Evolutionary conservation across 2,888 invertebrate genomes (phyloP).

Genomic region (Penaeus monodon): DNA sequence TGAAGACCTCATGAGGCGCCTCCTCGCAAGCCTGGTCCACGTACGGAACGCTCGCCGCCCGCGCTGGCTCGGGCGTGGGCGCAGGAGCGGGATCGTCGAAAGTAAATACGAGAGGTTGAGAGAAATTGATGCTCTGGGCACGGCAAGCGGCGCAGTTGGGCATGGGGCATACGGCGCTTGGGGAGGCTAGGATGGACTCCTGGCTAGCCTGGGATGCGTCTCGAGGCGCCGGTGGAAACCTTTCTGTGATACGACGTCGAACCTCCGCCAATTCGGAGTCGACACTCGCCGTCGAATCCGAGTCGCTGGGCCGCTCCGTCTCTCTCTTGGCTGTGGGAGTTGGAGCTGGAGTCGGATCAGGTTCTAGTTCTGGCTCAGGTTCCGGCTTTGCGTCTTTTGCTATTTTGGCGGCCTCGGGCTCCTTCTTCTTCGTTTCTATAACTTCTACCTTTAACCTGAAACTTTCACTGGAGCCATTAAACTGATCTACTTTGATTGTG

Average conservation of each 20-base stretch:
- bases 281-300: constrained; percentile 49
- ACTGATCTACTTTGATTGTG: too few relatives aligned
- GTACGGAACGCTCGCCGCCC: constrained; percentile 46
- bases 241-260: constrained; percentile 46
- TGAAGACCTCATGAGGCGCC: constrained; percentile 20
- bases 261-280: constrained; percentile 53
- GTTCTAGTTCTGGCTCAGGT: neutral
- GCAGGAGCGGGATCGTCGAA: constrained; percentile 33
- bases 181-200: constrained; percentile 51
- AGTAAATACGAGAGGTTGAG: constrained; percentile 48
- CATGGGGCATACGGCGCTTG: constrained; percentile 56
- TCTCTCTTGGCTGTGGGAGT: neutral
- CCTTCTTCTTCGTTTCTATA: neutral
- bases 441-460: neutral
- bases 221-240: constrained; percentile 51
- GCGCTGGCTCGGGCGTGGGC: constrained; percentile 31
- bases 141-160: constrained; percentile 52
- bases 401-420: neutral
- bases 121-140: constrained; percentile 25
- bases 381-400: neutral
- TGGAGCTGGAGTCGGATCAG: neutral
- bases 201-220: constrained; percentile 44
- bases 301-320: constrained; percentile 37
- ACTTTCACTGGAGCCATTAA: too few relatives aligned
- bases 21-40: constrained; percentile 37